These are phyloP conservation scores for Drosophila setosimentum DNA, from an alignment of 2,888 invertebrate species.

Conservation along the genomic window DNA sequence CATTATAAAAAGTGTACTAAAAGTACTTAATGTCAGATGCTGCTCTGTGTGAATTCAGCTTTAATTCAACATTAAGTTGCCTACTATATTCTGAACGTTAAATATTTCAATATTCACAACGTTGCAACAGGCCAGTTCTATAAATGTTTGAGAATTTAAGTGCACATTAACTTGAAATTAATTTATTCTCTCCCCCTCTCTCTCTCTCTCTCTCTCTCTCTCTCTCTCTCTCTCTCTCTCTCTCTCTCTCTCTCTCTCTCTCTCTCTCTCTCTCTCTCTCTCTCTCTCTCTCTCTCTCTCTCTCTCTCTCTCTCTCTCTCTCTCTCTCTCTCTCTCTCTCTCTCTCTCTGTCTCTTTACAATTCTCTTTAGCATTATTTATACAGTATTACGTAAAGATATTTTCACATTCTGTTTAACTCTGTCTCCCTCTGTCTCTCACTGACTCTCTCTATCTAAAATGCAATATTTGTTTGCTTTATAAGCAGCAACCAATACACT, in stretches of 20 bases:
- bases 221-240: too few relatives aligned
- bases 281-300: too few relatives aligned
- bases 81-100: not conserved
- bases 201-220: too few relatives aligned
- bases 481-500: not conserved
- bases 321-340: too few relatives aligned
- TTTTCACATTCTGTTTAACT: not conserved
- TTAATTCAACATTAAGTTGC: not conserved
- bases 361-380: not conserved
- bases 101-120: not conserved
- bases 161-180: not conserved
- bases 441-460: not conserved
- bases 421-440: not conserved
- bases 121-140: not conserved
- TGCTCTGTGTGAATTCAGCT: not conserved
- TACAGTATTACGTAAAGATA: not conserved
- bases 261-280: too few relatives aligned
- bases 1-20: not conserved
- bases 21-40: not conserved
- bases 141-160: not conserved
- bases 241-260: too few relatives aligned
- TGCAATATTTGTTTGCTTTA: not conserved
- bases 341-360: too few relatives aligned
- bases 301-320: too few relatives aligned
- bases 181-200: not conserved